A percentile compares a stretch with the other conserved stretches of the same genome.
phyloP scores from a whole-genome alignment of 2,888 invertebrate species.

The Augochlorella aurata region DNA sequence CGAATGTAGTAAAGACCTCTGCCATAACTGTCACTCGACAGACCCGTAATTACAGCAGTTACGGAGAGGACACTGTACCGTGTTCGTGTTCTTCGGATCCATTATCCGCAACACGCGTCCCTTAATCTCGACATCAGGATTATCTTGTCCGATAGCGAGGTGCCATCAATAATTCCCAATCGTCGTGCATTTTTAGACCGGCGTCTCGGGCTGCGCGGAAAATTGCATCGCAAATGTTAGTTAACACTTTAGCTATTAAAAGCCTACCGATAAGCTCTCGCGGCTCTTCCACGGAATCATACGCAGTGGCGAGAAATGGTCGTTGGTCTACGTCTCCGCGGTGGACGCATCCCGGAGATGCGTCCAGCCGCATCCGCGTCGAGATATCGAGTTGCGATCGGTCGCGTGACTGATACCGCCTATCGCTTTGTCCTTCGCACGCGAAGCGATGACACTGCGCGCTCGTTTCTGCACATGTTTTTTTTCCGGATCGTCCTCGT shows the following conservation, averaged over 20 bases:
- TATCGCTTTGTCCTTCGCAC: constrained; percentile 43
- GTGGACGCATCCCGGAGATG: constrained; percentile 21
- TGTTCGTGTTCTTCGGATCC: not conserved
- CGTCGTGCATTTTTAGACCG: not conserved
- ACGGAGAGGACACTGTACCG: not conserved
- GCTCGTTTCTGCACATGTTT: constrained; percentile 14
- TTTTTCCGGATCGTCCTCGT: not conserved
- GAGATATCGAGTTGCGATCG: constrained; percentile 46
- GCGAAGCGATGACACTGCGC: constrained; percentile 17
- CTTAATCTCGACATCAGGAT: constrained; percentile 28
- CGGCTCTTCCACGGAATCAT: not conserved
- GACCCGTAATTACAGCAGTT: no score
- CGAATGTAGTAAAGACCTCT: no score
- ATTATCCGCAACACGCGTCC: constrained; percentile 26
- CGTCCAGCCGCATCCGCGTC: constrained; percentile 31
- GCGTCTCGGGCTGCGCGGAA: constrained; percentile 3
- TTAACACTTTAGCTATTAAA: not conserved
- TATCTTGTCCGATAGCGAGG: constrained; percentile 27
- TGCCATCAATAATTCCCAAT: constrained; percentile 11
- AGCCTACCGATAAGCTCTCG: not conserved
- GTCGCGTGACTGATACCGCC: constrained; percentile 55
- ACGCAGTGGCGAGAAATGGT: no score
- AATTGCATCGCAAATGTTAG: constrained; percentile 5
- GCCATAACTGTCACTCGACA: no score
- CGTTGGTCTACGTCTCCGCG: no score